A percentile compares a stretch with the other conserved stretches of the same genome.
These are phyloP conservation scores for Psilanteris sp. DNA, from an alignment of 1,140 invertebrate genomes.

Conservation along the genomic window DNA sequence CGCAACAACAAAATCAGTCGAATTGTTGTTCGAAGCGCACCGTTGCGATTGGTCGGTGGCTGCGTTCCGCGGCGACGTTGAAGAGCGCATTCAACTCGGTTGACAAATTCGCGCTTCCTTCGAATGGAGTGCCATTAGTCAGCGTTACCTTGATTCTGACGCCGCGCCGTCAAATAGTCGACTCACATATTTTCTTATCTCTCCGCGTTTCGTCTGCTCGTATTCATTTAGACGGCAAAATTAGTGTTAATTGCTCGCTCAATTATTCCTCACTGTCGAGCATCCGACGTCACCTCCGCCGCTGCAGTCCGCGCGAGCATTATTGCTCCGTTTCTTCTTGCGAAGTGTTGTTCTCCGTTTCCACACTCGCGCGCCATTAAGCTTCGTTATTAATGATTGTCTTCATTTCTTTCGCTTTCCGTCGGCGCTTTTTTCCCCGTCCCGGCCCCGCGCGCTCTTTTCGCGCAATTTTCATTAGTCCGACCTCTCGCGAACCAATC, in stretches of 20 bases:
- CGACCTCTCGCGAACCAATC: constrained; percentile 3
- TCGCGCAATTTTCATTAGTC: constrained; percentile 59
- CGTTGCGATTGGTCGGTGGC: constrained; percentile 18
- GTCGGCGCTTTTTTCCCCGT: constrained; percentile 19
- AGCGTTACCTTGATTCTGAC: constrained; percentile 57
- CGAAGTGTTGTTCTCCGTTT: constrained; percentile 59
- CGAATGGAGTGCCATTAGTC: constrained; percentile 51
- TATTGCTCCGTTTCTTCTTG: constrained; percentile 58
- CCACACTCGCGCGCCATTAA: constrained; percentile 58
- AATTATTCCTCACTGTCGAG: constrained; percentile 61
- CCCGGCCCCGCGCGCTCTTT: neutral
- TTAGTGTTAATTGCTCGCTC: constrained; percentile 63
- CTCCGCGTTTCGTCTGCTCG: constrained; percentile 30
- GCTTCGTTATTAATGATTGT: constrained; percentile 70
- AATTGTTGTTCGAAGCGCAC: constrained; percentile 17
- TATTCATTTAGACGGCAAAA: constrained; percentile 57
- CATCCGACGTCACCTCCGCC: constrained; percentile 50
- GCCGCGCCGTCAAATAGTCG: constrained; percentile 45
- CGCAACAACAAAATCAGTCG: constrained; percentile 31
- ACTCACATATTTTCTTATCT: constrained; percentile 61
- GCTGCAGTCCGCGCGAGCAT: constrained; percentile 57
- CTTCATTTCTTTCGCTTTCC: constrained; percentile 59
- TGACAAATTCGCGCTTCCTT: constrained; percentile 36
- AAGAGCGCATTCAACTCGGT: constrained; percentile 17
- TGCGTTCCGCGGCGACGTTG: constrained; percentile 7